Percentiles rank a stretch among this genome's conserved stretches.
Conservation (phyloP, 2,797 vertebrate species). For the Gymnoscopelus microlampas region DNA sequence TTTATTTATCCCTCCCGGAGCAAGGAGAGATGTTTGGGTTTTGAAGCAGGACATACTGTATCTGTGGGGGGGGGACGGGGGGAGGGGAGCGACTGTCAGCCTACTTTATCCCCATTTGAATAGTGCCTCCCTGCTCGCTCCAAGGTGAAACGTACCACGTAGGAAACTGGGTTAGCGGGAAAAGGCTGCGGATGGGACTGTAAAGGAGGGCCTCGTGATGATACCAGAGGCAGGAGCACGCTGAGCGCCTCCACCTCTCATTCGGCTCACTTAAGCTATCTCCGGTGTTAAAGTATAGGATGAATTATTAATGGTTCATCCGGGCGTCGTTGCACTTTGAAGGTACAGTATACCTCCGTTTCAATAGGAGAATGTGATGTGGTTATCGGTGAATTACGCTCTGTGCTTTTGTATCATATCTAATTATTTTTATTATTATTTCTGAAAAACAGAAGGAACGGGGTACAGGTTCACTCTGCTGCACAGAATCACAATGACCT, state of each 20-base stretch:
- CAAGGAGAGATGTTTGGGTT: conserved; percentile 73
- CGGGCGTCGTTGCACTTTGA: conserved; percentile 28
- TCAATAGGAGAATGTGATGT: no score
- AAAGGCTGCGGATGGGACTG: conserved; percentile 23
- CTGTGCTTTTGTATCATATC: no score
- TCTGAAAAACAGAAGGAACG: no score
- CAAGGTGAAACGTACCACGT: conserved; percentile 68
- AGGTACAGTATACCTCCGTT: no score
- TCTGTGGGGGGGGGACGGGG: conserved; percentile 22
- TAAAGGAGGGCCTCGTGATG: conserved; percentile 32
- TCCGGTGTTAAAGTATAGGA: conserved; percentile 27
- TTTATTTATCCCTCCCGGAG: conserved; percentile 75
- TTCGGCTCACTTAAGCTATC: conserved; percentile 30
- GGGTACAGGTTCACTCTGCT: no score
- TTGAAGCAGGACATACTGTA: conserved; percentile 72
- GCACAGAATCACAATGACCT: no score
- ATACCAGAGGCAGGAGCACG: conserved; percentile 30
- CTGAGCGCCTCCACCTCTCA: conserved; percentile 6
- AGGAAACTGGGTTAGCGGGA: conserved; percentile 70
- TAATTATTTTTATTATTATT: no score
- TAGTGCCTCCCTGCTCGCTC: conserved; percentile 65
- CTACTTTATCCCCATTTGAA: conserved; percentile 78
- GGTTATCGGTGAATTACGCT: no score
- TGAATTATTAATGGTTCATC: conserved; percentile 58
- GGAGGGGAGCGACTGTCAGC: conserved; percentile 69